A percentile compares a stretch with the other conserved stretches of the same genome.
These are phyloP conservation scores for Anguilla pacifica DNA, from an alignment of 2,797 vertebrate species.

Conservation along the genomic window DNA sequence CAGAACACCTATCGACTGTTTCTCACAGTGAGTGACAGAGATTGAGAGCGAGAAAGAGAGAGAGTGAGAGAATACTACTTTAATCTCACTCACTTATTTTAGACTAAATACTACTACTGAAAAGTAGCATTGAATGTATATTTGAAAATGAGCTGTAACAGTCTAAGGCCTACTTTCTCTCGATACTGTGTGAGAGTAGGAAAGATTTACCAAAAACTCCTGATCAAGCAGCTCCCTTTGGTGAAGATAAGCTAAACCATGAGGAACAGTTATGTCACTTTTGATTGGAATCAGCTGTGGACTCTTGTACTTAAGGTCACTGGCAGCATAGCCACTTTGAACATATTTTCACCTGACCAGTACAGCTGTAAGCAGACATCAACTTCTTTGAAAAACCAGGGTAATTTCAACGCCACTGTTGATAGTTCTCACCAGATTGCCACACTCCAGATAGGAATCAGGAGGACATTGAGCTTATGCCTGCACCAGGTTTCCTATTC, in stretches of 20 bases:
- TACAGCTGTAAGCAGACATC: neutral
- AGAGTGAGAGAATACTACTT: neutral
- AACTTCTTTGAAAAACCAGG: neutral
- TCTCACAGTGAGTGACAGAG: neutral
- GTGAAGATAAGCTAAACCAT: neutral
- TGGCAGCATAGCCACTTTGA: neutral
- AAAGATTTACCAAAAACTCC: no score
- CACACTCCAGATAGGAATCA: neutral
- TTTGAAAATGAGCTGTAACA: neutral
- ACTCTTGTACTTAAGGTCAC: neutral
- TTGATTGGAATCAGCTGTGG: neutral
- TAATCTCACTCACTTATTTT: neutral
- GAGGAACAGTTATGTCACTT: neutral
- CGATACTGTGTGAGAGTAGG: neutral
- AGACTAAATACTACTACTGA: neutral
- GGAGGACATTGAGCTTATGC: neutral
- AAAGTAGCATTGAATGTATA: neutral
- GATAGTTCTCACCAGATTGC: neutral
- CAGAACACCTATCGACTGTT: neutral
- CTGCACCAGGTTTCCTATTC: slow-evolving; percentile 19
- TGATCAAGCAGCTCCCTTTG: neutral
- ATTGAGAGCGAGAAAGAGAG: neutral
- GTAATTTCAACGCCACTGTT: neutral
- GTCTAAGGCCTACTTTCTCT: neutral
- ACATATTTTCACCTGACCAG: neutral